These are phyloP conservation scores for Coregonus ussuriensis DNA, from an alignment of 2,797 vertebrate species.

Conservation along the genomic window DNA sequence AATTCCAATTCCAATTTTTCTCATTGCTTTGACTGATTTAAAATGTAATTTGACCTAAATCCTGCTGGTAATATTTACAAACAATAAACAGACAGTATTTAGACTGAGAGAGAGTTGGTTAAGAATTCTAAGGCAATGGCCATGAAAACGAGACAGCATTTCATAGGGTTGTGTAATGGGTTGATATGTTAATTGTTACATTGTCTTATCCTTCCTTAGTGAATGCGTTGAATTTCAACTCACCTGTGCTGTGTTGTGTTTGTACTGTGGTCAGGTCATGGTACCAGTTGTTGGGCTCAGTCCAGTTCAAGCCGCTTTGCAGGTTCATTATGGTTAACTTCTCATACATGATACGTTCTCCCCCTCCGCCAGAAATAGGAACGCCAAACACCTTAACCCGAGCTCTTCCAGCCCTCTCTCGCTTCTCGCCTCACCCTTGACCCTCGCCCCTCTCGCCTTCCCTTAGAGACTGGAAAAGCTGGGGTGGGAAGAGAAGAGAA, in stretches of 20 bases:
- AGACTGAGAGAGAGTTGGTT: background rate
- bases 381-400: constrained; percentile 10
- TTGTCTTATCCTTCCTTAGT: background rate
- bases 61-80: background rate
- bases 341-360: constrained; percentile 77
- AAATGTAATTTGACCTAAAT: too few relatives aligned
- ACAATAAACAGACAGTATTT: background rate
- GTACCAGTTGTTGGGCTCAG: constrained; percentile 83
- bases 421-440: constrained; percentile 57
- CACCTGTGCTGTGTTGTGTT: constrained; percentile 77
- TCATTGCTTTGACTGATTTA: background rate
- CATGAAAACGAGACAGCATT: background rate
- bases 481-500: constrained; percentile 23
- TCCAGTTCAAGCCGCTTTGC: constrained; percentile 83
- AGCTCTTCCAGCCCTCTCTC: constrained; percentile 52
- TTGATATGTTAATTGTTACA: background rate
- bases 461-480: constrained; percentile 22
- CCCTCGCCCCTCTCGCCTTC: constrained; percentile 54
- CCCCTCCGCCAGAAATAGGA: constrained; percentile 7
- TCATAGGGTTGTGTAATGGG: background rate
- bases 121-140: too few relatives aligned
- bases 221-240: constrained; percentile 26
- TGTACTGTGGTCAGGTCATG: constrained; percentile 77
- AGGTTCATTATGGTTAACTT: constrained; percentile 88
- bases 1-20: too few relatives aligned